Percentiles rank a stretch among this genome's conserved stretches.
Evolutionary conservation across 2,113 vertebrate species (phyloP).

Genomic region (Xiphias gladius): DNA sequence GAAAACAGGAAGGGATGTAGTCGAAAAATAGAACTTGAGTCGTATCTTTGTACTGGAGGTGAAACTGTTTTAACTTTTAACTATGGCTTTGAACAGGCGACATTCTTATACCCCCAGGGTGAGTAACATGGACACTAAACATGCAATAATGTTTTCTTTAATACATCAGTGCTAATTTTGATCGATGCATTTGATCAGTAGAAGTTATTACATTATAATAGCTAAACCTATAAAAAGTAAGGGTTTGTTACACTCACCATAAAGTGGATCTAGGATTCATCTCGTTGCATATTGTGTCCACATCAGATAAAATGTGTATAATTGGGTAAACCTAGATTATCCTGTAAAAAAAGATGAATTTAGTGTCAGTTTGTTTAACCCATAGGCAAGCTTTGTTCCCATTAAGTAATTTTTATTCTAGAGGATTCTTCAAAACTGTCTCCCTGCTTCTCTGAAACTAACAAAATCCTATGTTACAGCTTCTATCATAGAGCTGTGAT

Average conservation of each 20-base stretch:
- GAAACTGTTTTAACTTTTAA: constrained; percentile 29
- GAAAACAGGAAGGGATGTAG: constrained; percentile 19
- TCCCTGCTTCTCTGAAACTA: background rate
- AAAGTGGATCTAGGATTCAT: background rate
- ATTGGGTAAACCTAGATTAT: background rate
- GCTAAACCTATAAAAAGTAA: background rate
- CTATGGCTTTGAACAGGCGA: constrained; percentile 74
- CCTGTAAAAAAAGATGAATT: background rate
- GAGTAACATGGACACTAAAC: constrained; percentile 41
- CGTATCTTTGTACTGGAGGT: constrained; percentile 9
- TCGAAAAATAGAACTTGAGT: constrained; percentile 9
- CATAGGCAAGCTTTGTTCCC: background rate
- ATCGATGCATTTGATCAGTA: background rate
- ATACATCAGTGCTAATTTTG: background rate
- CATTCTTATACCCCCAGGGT: constrained; percentile 79
- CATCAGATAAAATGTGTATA: background rate
- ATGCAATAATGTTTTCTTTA: background rate
- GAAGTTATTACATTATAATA: background rate
- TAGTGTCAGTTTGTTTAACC: background rate
- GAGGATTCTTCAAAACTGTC: background rate
- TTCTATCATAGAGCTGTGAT: background rate
- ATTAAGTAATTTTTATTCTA: background rate
- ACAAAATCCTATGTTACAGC: constrained; percentile 7
- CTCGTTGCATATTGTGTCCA: constrained; percentile 9
- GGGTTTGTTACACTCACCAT: constrained; percentile 58